Percentiles rank a stretch among this genome's conserved stretches.
Evolutionary conservation across 2,113 vertebrate species (phyloP).

Genomic region (Anoura caudifer): DNA sequence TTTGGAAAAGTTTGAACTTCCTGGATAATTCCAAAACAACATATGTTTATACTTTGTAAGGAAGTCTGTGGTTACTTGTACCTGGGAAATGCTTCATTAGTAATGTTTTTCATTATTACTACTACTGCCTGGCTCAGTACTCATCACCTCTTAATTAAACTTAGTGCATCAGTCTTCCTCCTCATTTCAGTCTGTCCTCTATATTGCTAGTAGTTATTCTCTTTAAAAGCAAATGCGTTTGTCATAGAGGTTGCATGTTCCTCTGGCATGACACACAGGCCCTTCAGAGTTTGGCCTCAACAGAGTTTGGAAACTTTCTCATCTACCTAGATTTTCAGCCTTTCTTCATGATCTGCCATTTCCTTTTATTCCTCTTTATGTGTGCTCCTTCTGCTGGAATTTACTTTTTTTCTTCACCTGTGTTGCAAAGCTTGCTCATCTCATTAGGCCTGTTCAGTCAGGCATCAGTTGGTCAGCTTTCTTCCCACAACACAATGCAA

Average conservation of each 20-base stretch:
- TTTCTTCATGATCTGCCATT: background rate
- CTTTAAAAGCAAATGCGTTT: background rate
- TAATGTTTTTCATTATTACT: background rate
- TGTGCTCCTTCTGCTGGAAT: background rate
- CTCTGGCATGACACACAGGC: background rate
- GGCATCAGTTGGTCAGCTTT: background rate
- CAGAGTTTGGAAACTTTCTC: background rate
- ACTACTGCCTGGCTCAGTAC: background rate
- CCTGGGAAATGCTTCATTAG: background rate
- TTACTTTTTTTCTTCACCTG: background rate
- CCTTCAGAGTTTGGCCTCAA: background rate
- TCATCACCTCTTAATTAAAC: background rate
- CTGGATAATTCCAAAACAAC: background rate
- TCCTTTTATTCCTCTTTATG: background rate
- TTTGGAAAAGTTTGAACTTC: background rate
- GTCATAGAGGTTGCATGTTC: background rate
- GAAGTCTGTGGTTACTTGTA: background rate
- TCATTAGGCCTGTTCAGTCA: background rate
- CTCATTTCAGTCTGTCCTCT: background rate
- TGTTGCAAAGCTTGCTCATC: background rate
- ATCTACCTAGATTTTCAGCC: background rate
- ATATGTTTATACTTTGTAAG: background rate
- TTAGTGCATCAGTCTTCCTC: background rate
- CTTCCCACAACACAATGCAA: background rate
- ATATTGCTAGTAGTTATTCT: background rate